Evolutionary conservation across 2,113 vertebrate genomes (phyloP), one percentile per base, ranked within the genome.

Genomic region (Balaeniceps rex): DNA sequence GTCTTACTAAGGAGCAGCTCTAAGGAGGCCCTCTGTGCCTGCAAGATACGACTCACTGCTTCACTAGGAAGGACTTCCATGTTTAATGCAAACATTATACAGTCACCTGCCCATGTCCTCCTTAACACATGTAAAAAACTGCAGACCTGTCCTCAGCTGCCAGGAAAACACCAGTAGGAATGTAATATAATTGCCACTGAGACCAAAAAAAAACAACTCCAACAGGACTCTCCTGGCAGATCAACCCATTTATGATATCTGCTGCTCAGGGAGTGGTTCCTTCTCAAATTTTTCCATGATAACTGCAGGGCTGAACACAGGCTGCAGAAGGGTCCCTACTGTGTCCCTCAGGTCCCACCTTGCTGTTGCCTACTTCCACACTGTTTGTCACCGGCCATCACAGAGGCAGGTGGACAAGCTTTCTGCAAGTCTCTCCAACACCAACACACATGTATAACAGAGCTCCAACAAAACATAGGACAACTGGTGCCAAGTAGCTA

Each of bases 131-230:
- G 44, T 76, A 16, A 57, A 83, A 91, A 79, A 19, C 44, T 61
- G 38, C 24, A 90, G 34, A 60, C 6, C 15, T 69, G 12, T 61
- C 44, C 79, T 68, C 24, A 79, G 58, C 44, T 83, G 49, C 49
- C 58, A 85, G 19, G 44, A 86, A 47, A 85, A 65, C 36, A 76
- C 11, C 29, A 40, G 38, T 8, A 72, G 40, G 33, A 90, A 86
- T 1, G 0, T 17, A 87, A n/a, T 6, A 61, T 9, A 44, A 70
- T 38, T 82, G n/a, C 28, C 40, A 74, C 14, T 0, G 2, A 71
- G 42, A 71, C 21, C 5, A 28, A 40, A 60, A 42, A 79, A 70
- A 75, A 49, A 19, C 25, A 66, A 40, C 51, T 74, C 36, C 34
- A 85, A 19, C 0, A 21, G 17, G 34, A 24, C 10, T 75, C 7